Base-by-base conservation (phyloP, 2,797 vertebrate genomes). In the Rallus crepitans region DNA sequence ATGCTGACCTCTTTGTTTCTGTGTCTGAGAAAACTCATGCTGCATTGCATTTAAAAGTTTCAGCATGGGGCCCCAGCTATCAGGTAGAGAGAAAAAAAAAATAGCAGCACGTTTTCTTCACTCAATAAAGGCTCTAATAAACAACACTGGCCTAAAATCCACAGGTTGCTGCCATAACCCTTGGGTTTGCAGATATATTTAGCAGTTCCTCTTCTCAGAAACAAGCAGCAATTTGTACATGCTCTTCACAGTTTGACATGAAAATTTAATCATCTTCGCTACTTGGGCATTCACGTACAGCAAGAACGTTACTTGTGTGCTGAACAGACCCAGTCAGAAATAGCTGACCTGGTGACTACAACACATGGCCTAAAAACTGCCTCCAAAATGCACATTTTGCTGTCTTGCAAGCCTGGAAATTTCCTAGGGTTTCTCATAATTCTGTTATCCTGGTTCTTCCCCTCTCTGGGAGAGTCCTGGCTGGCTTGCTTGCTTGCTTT, bases 241-340 rank as follows among this genome's bases (percentile, higher is more conserved):
- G 66, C 70, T 95, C 28, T 92, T 96, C 90, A 79, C 92, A 84
- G 86, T 95, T 94, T 87, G 86, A 55, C 65, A 92, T 95, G 94
- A 94, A 96, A 96, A 92, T 93, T 96, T 96, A 96, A 96, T 95
- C 80, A 52, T 94, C 80, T 75, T 82, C 86, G 86, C 92, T 94
- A 42, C 94, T 93, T 86, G 86, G 76, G 80, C 1, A 31, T 93
- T 93, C 66, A 85, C 15, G 12, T 91, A 59, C 73, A 90, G 95
- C 0, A 3, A 70, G 81, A 93, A 68, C 6, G 11, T 88, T 84
- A 33, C 66, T 81, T 91, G 60, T 66, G 73, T 87, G 85, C 31
- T 39, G 81, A 91, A 88, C 71, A 84, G 59, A 79, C 63, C 52
- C 63, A n/a, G 85, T 90, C 80, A 93, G 85, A 95, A 96, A 94